phyloP scores from a whole-genome alignment of 2,888 invertebrate genomes.

The Hirtodrosophila alboralis region DNA sequence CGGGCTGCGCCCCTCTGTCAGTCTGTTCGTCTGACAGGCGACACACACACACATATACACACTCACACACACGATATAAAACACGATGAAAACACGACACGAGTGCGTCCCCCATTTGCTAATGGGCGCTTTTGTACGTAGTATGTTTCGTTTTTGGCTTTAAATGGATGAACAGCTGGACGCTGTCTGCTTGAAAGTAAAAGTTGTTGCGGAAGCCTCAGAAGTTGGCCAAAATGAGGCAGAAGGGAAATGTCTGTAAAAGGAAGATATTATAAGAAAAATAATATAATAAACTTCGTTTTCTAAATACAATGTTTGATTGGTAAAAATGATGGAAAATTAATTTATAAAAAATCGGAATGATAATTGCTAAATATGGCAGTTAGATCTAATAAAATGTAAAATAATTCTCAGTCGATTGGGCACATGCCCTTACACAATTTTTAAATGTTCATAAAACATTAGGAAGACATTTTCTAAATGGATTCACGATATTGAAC shows the following conservation, averaged over 20 bases:
- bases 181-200: conserved; percentile 61
- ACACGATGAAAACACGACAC: conserved; percentile 63
- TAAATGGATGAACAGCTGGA: conserved; percentile 70
- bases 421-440: too few relatives aligned
- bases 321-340: too few relatives aligned
- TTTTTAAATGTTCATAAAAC: too few relatives aligned
- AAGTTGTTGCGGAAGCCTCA: conserved; percentile 60
- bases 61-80: conserved; percentile 46
- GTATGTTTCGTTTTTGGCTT: conserved; percentile 63
- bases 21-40: conserved; percentile 50
- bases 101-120: conserved; percentile 62
- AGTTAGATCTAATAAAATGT: too few relatives aligned
- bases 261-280: conserved; percentile 9
- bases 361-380: too few relatives aligned
- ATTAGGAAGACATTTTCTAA: too few relatives aligned
- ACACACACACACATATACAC: conserved; percentile 29
- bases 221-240: conserved; percentile 34
- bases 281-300: too few relatives aligned
- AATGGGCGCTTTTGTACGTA: conserved; percentile 71
- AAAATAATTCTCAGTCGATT: too few relatives aligned
- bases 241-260: conserved; percentile 18
- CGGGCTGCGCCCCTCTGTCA: conserved; percentile 48
- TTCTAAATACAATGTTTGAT: too few relatives aligned
- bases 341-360: too few relatives aligned
- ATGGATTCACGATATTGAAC: too few relatives aligned